These are phyloP conservation scores for Hipposideros armiger DNA, from an alignment of 2,113 vertebrate genomes.

Conservation along the genomic window DNA sequence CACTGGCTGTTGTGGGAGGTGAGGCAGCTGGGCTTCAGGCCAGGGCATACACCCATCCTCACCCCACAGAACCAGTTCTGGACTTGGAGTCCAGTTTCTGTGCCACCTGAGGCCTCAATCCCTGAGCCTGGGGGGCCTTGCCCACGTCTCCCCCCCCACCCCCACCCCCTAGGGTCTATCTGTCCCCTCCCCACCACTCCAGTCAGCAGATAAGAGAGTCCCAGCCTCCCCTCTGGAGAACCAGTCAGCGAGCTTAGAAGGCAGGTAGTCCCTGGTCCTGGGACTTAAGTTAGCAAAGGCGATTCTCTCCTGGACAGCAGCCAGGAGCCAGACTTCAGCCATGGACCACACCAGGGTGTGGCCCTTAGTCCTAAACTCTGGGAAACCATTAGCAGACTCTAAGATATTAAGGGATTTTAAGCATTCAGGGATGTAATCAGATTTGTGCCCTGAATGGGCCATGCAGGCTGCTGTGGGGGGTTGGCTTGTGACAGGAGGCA, in stretches of 20 bases:
- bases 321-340: not conserved
- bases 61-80: conserved; percentile 65
- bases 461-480: not conserved
- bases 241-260: not conserved
- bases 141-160: too few species aligned
- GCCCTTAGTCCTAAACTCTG: conserved; percentile 22
- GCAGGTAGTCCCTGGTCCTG: not conserved
- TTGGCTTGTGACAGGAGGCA: not conserved
- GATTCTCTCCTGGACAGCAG: not conserved
- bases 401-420: conserved; percentile 62
- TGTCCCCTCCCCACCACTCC: too few species aligned
- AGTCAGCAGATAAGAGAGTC: not conserved
- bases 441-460: conserved; percentile 60
- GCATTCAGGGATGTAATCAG: conserved; percentile 64
- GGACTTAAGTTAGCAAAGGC: not conserved
- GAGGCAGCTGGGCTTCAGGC: not conserved
- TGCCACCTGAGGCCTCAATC: not conserved
- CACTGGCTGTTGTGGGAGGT: conserved; percentile 68
- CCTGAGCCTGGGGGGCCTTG: not conserved
- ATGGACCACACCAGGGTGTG: not conserved
- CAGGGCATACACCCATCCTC: not conserved
- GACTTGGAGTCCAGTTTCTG: not conserved
- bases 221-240: not conserved
- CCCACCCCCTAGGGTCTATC: too few species aligned
- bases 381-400: conserved; percentile 48